phyloP scores from a whole-genome alignment of 2,888 invertebrate species.

The Calameuta filiformis region DNA sequence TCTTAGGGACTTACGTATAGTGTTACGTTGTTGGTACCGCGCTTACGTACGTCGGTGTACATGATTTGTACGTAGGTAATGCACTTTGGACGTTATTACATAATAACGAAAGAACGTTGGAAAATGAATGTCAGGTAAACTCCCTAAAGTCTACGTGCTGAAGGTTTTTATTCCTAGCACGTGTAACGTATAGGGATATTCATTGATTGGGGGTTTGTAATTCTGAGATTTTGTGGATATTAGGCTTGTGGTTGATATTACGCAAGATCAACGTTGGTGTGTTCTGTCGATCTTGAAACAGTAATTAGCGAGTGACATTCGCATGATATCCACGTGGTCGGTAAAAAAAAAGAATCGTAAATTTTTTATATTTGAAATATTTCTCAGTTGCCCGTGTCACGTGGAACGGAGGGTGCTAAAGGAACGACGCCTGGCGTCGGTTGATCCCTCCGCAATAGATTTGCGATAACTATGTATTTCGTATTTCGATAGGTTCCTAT shows the following conservation, averaged over 20 bases:
- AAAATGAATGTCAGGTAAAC: not conserved
- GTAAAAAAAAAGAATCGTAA: slow-evolving; percentile 3
- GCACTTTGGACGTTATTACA: not conserved
- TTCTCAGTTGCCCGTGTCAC: not conserved
- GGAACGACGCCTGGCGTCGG: not conserved
- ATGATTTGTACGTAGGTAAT: not conserved
- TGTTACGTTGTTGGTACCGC: not conserved
- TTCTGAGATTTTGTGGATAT: not conserved
- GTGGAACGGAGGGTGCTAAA: not conserved
- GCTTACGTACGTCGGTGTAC: not conserved
- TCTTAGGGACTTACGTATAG: not conserved
- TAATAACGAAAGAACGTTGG: not conserved
- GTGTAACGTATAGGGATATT: not conserved
- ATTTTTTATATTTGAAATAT: not conserved
- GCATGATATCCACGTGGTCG: slow-evolving; percentile 30
- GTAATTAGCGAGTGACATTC: slow-evolving; percentile 41
- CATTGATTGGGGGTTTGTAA: too few relatives aligned
- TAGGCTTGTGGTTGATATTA: not conserved
- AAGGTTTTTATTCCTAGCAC: not conserved
- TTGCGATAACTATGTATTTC: not conserved
- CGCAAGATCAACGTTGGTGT: slow-evolving; percentile 21
- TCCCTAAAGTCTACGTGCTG: not conserved
- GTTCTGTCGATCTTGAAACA: slow-evolving; percentile 42
- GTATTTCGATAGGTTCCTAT: not conserved
- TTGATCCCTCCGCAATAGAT: not conserved